phyloP scores from a whole-genome alignment of 2,113 vertebrate genomes.

The Zosterops lateralis region DNA sequence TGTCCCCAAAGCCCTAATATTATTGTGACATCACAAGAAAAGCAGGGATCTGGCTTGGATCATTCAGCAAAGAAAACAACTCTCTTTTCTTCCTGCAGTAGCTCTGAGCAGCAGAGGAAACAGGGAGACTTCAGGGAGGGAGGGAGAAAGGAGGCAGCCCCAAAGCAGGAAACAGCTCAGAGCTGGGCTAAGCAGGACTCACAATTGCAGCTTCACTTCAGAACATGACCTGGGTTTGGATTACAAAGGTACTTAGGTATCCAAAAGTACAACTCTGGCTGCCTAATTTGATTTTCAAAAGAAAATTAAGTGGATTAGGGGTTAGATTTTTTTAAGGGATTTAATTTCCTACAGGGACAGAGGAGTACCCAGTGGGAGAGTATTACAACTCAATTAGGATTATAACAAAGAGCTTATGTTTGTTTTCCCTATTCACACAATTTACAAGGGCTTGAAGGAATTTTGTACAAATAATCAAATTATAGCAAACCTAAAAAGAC shows the following conservation, averaged over 20 bases:
- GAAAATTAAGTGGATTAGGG: constrained; percentile 53
- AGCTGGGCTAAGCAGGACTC: not conserved
- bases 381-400: constrained; percentile 47
- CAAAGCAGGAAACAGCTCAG: not conserved
- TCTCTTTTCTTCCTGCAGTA: not conserved
- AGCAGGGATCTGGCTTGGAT: not conserved
- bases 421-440: not conserved
- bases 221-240: not conserved
- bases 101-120: not conserved
- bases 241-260: not conserved
- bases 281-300: constrained; percentile 24
- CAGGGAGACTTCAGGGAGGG: not conserved
- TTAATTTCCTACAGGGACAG: constrained; percentile 9
- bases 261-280: not conserved
- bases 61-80: not conserved
- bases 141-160: not conserved
- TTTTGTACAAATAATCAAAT: constrained; percentile 11
- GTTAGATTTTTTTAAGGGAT: constrained; percentile 29
- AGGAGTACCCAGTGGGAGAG: constrained; percentile 2
- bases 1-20: not conserved
- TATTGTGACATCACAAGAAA: not conserved
- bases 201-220: not conserved
- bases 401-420: constrained; percentile 5
- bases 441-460: not conserved
- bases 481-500: not conserved